These are phyloP conservation scores for Thamnaconus septentrionalis DNA, from an alignment of 2,113 vertebrate genomes.

Conservation along the genomic window DNA sequence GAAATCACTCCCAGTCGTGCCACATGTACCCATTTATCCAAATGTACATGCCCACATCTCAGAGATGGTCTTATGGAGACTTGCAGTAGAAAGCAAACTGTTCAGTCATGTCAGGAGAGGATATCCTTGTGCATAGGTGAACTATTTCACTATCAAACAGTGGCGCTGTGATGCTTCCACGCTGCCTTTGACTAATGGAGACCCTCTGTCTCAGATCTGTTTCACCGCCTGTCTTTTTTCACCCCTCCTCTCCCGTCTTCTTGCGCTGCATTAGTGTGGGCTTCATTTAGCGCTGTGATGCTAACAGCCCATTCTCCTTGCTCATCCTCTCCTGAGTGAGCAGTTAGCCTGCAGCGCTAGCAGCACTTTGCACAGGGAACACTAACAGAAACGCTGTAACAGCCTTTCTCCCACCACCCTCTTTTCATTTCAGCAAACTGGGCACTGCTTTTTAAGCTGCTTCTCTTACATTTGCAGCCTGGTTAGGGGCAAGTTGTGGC, in stretches of 20 bases:
- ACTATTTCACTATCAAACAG: too few species aligned
- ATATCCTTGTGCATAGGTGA: too few species aligned
- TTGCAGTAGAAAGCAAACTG: too few species aligned
- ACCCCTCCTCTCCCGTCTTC: constrained; percentile 22
- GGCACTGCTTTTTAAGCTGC: constrained; percentile 33
- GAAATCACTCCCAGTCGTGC: too few species aligned
- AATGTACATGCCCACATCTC: too few species aligned
- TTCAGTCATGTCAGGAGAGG: too few species aligned
- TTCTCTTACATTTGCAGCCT: constrained; percentile 14
- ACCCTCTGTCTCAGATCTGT: not conserved
- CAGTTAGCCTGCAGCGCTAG: constrained; percentile 58
- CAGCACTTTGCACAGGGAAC: constrained; percentile 65
- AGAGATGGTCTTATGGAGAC: too few species aligned
- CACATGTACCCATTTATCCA: too few species aligned
- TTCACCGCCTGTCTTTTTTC: constrained; percentile 25
- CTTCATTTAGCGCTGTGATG: constrained; percentile 57
- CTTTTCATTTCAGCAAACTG: constrained; percentile 38
- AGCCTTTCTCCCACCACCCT: constrained; percentile 38
- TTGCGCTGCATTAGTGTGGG: constrained; percentile 41
- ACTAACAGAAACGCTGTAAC: constrained; percentile 14
- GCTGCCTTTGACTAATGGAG: not conserved
- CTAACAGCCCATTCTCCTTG: constrained; percentile 67
- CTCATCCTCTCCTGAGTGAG: constrained; percentile 59
- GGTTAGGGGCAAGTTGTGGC: constrained; percentile 43
- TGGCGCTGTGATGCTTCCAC: not conserved